Evolutionary conservation across 2,888 invertebrate genomes (phyloP).

Genomic region (Callinectes sapidus): DNA sequence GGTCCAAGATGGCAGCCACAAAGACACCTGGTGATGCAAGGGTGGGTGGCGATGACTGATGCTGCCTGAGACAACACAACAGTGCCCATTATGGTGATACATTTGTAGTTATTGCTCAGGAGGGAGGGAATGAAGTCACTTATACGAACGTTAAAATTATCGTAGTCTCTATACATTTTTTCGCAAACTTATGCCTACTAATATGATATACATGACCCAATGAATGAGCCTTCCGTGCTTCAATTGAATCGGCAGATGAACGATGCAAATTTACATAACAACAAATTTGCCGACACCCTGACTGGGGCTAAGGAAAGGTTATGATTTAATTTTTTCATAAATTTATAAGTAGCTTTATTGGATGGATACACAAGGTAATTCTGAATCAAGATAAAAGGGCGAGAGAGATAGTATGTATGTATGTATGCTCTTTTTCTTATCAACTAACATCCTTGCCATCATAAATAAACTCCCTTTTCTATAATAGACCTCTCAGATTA

Average conservation of each 20-base stretch:
- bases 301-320: not conserved
- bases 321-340: constrained; percentile 15
- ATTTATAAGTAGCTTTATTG: constrained; percentile 34
- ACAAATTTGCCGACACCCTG: not conserved
- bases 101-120: constrained; percentile 19
- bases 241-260: not conserved
- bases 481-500: not conserved
- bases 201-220: not conserved
- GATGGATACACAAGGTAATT: constrained; percentile 31
- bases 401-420: not conserved
- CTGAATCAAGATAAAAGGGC: not conserved
- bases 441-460: constrained; percentile 29
- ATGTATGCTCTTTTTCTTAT: not conserved
- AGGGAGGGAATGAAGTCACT: constrained; percentile 16
- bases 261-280: not conserved
- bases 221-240: not conserved
- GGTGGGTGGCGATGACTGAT: not conserved
- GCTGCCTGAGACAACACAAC: not conserved
- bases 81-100: not conserved
- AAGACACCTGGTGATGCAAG: not conserved
- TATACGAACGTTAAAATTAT: not conserved
- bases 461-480: constrained; percentile 18
- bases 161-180: not conserved
- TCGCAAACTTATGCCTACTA: not conserved
- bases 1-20: not conserved